These are phyloP conservation scores for Champsocephalus esox DNA, from an alignment of 2,797 vertebrate genomes.

Conservation along the genomic window DNA sequence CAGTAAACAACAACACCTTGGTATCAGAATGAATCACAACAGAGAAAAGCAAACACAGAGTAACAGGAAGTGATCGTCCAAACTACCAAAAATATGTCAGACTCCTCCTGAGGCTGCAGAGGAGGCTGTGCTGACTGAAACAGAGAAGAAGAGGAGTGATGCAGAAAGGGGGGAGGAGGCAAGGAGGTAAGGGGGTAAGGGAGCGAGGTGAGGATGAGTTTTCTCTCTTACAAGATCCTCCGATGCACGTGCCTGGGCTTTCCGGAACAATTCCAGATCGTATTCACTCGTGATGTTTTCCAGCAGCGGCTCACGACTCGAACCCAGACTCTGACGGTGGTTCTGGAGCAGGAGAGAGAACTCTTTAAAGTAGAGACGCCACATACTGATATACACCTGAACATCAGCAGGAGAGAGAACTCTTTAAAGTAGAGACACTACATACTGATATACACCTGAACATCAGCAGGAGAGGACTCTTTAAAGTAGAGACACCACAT, in stretches of 20 bases:
- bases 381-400: no score
- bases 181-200: slow-evolving; percentile 16
- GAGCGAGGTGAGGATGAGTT: slow-evolving; percentile 76
- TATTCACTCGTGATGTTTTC: slow-evolving; percentile 98
- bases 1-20: not conserved
- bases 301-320: slow-evolving; percentile 91
- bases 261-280: slow-evolving; percentile 96
- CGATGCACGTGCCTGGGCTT: slow-evolving; percentile 96
- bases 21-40: slow-evolving; percentile 30
- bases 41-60: slow-evolving; percentile 32
- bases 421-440: no score
- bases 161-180: not conserved
- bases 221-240: slow-evolving; percentile 96
- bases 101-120: slow-evolving; percentile 68
- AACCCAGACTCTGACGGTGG: slow-evolving; percentile 91
- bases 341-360: slow-evolving; percentile 79
- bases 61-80: slow-evolving; percentile 53
- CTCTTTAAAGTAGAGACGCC: no score
- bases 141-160: slow-evolving; percentile 68
- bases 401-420: no score
- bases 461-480: no score
- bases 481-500: no score
- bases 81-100: slow-evolving; percentile 73
- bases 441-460: no score
- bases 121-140: slow-evolving; percentile 67